Base-by-base conservation (phyloP, 2,113 vertebrate species). In the Callithrix jacchus region DNA sequence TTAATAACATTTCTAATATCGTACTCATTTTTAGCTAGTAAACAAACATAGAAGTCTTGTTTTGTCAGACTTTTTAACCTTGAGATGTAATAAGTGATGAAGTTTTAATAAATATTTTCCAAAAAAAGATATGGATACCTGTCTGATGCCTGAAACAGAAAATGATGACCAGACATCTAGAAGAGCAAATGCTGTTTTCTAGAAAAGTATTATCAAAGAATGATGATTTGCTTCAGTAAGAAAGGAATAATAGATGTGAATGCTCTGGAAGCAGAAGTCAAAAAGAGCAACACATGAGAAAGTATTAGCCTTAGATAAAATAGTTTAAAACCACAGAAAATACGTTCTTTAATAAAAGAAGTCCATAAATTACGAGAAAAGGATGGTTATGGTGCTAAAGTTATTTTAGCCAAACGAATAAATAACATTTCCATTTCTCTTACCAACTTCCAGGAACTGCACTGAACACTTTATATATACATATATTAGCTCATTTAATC, bases 61-160 rank as follows among this genome's bases (percentile, higher is more conserved):
- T 95, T 95, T 88, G 74, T 97, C 82, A 91, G 84, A 54, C 0
- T 58, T 94, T 93, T 96, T 97, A 97, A 95, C 73, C 85, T 96
- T 93, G 89, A 94, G 77, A 94, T 96, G 11, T 37, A 32, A 25
- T 87, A 95, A 97, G 25, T 87, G 45, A 93, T 64, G 52, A 91
- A 91, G 74, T 21, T 92, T 96, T 96, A 97, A 71, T 90, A 47
- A 96, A 27, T 91, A 77, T 81, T 96, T 96, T 95, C 94, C 32
- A 74, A 27, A 92, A 47, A 47, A 85, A 82, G 56, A 89, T 84
- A 73, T 93, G 61, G 73, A 93, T 74, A 80, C 40, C 73, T 89
- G 47, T 18, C 54, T 37, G 18, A 87, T 94, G 90, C 20, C 40
- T 96, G 52, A 96, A 94, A 95, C 40, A 91, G 70, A 91, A 97